Evolutionary conservation across 2,113 vertebrate genomes (phyloP).

Genomic region (Aegypius monachus): DNA sequence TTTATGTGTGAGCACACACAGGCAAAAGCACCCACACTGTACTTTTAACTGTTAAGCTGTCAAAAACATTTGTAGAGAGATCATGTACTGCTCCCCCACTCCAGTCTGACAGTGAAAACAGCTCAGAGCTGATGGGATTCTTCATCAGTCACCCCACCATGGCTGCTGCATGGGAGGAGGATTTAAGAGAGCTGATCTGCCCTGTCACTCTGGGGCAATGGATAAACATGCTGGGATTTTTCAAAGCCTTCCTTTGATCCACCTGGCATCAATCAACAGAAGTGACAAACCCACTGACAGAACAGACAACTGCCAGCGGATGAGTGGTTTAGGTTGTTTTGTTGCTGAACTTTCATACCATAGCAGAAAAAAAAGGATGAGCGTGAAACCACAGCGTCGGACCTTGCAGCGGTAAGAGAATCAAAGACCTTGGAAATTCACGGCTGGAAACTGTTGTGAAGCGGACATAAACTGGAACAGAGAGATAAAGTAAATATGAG

Average conservation of each 20-base stretch:
- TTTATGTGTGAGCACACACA: not conserved
- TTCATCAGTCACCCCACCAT: constrained; percentile 54
- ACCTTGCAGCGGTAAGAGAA: not conserved
- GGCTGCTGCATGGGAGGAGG: constrained; percentile 18
- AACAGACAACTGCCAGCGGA: not conserved
- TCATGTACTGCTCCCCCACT: not conserved
- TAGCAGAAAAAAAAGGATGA: not conserved
- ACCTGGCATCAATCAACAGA: constrained; percentile 60
- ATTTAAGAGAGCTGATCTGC: constrained; percentile 51
- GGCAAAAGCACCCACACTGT: not conserved
- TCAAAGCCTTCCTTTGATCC: constrained; percentile 49
- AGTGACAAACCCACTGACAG: constrained; percentile 51
- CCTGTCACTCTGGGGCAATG: constrained; percentile 39
- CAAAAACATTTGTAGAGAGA: not conserved
- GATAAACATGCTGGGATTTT: constrained; percentile 37
- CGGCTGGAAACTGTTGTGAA: not conserved
- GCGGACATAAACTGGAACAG: not conserved
- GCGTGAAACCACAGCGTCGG: not conserved
- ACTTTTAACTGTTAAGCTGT: not conserved
- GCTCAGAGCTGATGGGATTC: constrained; percentile 40
- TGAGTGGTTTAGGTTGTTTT: not conserved
- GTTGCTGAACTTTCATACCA: not conserved
- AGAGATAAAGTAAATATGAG: not conserved
- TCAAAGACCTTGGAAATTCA: not conserved
- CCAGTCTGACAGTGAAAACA: constrained; percentile 12